Evolutionary conservation across 1,140 invertebrate species (phyloP), one percentile per base, ranked within the genome.

Genomic region (Galendromus occidentalis): DNA sequence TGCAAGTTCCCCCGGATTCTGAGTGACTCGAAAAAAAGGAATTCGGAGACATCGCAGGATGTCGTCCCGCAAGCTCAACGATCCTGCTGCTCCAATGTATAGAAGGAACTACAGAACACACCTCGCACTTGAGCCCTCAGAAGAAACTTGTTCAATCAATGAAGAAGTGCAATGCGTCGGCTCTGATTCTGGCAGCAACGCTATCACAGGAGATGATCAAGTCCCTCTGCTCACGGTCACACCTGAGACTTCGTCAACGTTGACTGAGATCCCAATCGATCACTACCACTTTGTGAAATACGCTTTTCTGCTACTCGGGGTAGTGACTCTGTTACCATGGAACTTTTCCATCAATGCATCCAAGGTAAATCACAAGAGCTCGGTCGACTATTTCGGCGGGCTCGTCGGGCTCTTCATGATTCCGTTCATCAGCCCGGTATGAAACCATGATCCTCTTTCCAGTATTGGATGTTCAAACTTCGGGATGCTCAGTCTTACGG

Each of bases 401-500:
- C 33, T 39, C 9, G 33, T 9, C 33, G n/a, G n/a, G n/a, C 9
- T 9, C 4, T 39, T 4, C 9, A 39, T 39, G 9, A 39, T 39
- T 9, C 4, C 4, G 4, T 6, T 9, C 9, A 9, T 39, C 33
- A 39, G 9, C 33, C 4, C 4, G 33, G 9, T 39, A 39, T 39
- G 33, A 39, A 39, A 39, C 33, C 4, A 39, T 39, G 33, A 39
- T 39, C 33, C 9, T 6, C 9, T 4, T 81, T 82, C 69, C 75
- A 94, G 88, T 95, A 93, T 73, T 95, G 90, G 88, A 86, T 88
- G 82, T 93, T 85, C 75, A 93, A 94, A 76, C 87, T 95, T 71
- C 80, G 90, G 42, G 84, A 90, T 75, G 80, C 85, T 22, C 80
- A 80, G 59, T 76, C 77, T 29, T 81, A 81, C 68, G 82, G 84